A percentile compares a stretch with the other conserved stretches of the same genome.
Conservation (phyloP, 2,113 vertebrate genomes). For the Ophthalmolycus amberensis region DNA sequence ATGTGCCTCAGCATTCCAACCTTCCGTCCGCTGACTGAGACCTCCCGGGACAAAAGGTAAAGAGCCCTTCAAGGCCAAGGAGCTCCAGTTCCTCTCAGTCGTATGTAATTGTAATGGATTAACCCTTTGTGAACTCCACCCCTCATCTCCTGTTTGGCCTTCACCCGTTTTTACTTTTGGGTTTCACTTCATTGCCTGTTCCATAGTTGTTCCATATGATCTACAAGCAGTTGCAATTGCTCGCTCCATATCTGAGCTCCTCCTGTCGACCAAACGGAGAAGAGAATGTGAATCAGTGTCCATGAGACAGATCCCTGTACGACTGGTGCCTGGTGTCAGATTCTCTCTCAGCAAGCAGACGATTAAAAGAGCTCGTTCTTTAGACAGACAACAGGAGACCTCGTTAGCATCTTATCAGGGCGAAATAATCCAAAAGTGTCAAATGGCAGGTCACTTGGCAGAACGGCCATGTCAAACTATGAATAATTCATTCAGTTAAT, state of each 20-base stretch:
- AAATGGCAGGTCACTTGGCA: slow-evolving; percentile 4
- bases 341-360: not conserved
- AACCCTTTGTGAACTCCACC: not conserved
- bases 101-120: slow-evolving; percentile 18
- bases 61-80: slow-evolving; percentile 23
- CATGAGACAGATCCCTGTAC: not conserved
- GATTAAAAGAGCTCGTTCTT: slow-evolving; percentile 10
- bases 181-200: not conserved
- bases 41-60: slow-evolving; percentile 18
- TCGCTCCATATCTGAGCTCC: not conserved
- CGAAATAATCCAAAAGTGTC: slow-evolving; percentile 33
- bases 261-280: not conserved
- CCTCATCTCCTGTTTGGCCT: not conserved
- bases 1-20: not conserved
- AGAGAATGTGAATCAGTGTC: not conserved
- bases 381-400: slow-evolving; percentile 13
- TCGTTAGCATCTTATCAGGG: slow-evolving; percentile 20
- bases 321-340: not conserved
- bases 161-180: not conserved
- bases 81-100: slow-evolving; percentile 8
- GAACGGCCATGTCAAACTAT: slow-evolving; percentile 40
- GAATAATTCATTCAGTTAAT: slow-evolving; percentile 43
- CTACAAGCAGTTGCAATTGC: not conserved
- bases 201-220: too few relatives aligned
- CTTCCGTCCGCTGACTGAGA: slow-evolving; percentile 1